Evolutionary conservation across 2,888 invertebrate genomes (phyloP).

Genomic region (Drosophila paracracens): DNA sequence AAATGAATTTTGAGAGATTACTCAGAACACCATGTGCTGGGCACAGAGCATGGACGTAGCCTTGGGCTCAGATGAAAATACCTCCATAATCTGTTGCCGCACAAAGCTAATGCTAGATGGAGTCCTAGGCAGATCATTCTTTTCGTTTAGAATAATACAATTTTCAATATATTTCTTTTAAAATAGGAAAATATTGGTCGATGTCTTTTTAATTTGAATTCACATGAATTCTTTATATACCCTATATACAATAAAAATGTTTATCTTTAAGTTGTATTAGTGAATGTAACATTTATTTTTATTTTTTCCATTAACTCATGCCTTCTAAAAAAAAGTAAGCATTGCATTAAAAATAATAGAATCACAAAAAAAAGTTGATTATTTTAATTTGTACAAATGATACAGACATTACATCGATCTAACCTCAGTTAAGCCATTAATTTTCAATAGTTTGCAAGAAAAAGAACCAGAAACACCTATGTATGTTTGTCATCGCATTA

Average conservation of each 20-base stretch:
- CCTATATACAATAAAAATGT: background rate
- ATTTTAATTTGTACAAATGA: background rate
- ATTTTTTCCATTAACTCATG: no score
- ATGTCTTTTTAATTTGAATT: background rate
- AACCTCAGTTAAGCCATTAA: background rate
- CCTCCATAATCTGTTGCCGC: background rate
- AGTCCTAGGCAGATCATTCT: no score
- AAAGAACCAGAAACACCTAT: no score
- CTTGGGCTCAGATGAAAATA: background rate
- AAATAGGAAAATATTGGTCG: background rate
- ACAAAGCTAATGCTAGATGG: background rate
- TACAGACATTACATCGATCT: background rate
- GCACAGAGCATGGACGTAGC: background rate
- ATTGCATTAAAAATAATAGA: no score
- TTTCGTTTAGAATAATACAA: no score
- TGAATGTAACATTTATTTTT: background rate
- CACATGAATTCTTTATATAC: background rate
- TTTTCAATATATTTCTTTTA: no score
- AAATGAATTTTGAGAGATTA: background rate
- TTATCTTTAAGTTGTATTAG: background rate
- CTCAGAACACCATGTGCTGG: background rate
- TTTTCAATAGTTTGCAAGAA: background rate
- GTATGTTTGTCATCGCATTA: background rate
- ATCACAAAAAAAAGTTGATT: background rate
- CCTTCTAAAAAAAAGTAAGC: no score